Percentiles rank a stretch among this genome's conserved stretches.
Evolutionary conservation across 2,888 invertebrate species (phyloP).

Genomic region (Hermaeophaga mercurialis): DNA sequence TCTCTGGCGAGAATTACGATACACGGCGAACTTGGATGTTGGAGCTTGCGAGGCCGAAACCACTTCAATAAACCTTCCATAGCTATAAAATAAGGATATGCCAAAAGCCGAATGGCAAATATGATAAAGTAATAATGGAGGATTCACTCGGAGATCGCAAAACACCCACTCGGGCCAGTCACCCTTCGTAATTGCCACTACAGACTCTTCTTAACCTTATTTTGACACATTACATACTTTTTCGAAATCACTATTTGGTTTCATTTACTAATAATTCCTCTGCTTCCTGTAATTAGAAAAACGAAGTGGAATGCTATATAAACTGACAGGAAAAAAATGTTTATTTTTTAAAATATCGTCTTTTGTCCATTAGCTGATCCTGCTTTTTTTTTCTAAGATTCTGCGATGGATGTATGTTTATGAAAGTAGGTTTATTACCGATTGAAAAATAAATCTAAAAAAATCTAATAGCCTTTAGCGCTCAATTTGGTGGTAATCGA

Average conservation of each 20-base stretch:
- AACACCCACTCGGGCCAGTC: slow-evolving; percentile 25
- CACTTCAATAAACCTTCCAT: slow-evolving; percentile 33
- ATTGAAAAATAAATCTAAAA: neutral
- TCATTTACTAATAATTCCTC: too few species aligned
- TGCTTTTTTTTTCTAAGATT: too few species aligned
- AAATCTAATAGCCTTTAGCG: slow-evolving; percentile 22
- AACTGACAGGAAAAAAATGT: too few species aligned
- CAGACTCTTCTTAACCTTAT: neutral
- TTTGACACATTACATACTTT: too few species aligned
- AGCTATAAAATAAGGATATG: slow-evolving; percentile 32
- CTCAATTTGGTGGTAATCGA: slow-evolving; percentile 16
- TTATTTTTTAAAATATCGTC: too few species aligned
- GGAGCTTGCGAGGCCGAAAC: slow-evolving; percentile 14
- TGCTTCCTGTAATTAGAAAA: too few species aligned
- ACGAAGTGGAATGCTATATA: too few species aligned
- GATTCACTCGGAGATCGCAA: slow-evolving; percentile 22
- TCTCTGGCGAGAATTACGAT: slow-evolving; percentile 26
- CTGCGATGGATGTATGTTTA: too few species aligned
- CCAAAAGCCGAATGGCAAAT: slow-evolving; percentile 31
- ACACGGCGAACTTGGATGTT: slow-evolving; percentile 14
- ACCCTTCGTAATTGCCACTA: slow-evolving; percentile 13
- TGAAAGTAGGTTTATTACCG: too few species aligned
- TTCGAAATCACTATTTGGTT: too few species aligned
- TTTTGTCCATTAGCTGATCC: too few species aligned
- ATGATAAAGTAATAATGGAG: slow-evolving; percentile 29